Evolutionary conservation across 2,113 vertebrate species (phyloP).

Genomic region (Pygoscelis antarcticus): DNA sequence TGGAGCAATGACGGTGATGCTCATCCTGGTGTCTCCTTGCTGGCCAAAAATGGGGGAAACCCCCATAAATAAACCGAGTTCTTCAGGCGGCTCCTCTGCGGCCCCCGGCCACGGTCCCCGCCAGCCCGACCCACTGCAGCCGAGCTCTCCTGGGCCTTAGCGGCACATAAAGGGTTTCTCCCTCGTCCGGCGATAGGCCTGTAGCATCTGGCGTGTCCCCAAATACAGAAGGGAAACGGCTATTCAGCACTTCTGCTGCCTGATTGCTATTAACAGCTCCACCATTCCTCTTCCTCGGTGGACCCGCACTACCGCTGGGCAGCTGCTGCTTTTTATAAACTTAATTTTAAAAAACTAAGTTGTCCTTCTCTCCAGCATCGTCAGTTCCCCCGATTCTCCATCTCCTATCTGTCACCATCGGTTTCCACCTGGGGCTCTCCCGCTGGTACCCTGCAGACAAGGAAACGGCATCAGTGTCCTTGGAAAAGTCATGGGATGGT

Average conservation of each 20-base stretch:
- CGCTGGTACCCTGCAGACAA: neutral
- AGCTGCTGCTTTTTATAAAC: conserved; percentile 23
- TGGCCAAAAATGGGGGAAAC: neutral
- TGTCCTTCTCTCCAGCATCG: neutral
- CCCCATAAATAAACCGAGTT: neutral
- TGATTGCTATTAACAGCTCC: conserved; percentile 52
- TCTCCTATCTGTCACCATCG: neutral
- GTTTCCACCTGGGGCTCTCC: neutral
- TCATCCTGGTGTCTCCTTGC: neutral
- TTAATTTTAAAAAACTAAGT: neutral
- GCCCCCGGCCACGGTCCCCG: accelerated
- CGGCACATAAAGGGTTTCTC: neutral
- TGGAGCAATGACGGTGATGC: accelerated
- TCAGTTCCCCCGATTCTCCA: accelerated
- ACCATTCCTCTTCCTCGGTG: neutral
- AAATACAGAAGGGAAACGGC: conserved; percentile 62
- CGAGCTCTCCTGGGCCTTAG: neutral
- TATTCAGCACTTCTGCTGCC: conserved; percentile 67
- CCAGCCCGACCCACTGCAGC: neutral
- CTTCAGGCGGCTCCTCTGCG: neutral
- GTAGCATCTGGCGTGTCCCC: conserved; percentile 61
- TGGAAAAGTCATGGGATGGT: neutral
- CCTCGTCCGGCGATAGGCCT: neutral
- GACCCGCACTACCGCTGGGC: neutral
- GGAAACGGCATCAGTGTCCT: neutral